A percentile compares a stretch with the other conserved stretches of the same genome.
Conservation (phyloP, 2,888 invertebrate species). For the Limnephilus rhombicus region DNA sequence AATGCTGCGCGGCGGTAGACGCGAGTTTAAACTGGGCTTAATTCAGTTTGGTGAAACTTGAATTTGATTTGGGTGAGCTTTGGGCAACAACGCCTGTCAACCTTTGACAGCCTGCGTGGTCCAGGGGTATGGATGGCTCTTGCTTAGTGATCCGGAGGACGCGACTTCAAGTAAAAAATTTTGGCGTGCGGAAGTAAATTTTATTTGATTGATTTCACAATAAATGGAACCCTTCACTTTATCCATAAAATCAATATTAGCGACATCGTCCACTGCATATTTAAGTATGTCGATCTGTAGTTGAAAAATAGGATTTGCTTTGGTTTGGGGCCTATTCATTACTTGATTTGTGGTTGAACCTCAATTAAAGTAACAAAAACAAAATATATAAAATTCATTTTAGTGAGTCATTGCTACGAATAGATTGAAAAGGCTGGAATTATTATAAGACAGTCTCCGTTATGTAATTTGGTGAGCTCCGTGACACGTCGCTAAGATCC, state of each 20-base stretch:
- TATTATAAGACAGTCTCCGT: not conserved
- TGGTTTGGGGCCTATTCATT: not conserved
- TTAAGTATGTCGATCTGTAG: not conserved
- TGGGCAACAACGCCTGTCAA: not conserved
- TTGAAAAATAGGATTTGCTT: not conserved
- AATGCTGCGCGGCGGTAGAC: not conserved
- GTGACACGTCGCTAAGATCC: not conserved
- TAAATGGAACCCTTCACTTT: not conserved
- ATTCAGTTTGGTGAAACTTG: not conserved
- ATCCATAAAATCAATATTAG: not conserved
- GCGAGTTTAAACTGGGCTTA: not conserved
- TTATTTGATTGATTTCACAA: too few relatives aligned
- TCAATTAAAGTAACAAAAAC: not conserved
- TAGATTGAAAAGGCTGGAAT: not conserved
- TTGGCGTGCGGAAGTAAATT: too few relatives aligned
- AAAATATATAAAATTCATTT: not conserved
- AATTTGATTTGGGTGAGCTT: not conserved
- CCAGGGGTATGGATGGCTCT: too few relatives aligned
- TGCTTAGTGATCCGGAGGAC: too few relatives aligned
- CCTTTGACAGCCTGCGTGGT: too few relatives aligned
- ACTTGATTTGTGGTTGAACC: not conserved
- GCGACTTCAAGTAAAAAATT: too few relatives aligned
- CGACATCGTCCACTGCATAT: not conserved
- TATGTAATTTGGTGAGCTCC: not conserved
- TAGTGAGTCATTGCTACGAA: not conserved